Conservation (phyloP, 2,797 vertebrate genomes). For the Rhincodon typus region DNA sequence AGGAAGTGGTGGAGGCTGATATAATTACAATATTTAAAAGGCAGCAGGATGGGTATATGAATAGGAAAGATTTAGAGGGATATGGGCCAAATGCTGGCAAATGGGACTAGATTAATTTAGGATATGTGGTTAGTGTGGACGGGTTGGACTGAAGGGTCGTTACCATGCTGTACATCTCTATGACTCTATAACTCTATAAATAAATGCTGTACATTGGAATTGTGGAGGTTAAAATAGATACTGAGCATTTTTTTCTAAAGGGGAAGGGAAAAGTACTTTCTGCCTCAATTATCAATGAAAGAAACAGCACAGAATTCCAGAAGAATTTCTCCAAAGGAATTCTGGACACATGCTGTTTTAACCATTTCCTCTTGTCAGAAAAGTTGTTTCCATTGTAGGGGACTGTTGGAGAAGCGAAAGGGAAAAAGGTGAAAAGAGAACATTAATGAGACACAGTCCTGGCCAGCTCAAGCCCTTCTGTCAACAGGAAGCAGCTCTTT, state of each 20-base stretch:
- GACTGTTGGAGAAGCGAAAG: background rate
- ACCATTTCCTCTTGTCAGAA: background rate
- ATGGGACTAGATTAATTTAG: too few species aligned
- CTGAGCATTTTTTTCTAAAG: background rate
- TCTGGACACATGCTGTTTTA: background rate
- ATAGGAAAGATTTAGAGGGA: too few species aligned
- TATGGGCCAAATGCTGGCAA: too few species aligned
- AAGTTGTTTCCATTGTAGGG: background rate
- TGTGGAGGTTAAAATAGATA: background rate
- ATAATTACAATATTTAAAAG: too few species aligned
- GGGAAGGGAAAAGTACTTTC: background rate
- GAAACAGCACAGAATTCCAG: background rate
- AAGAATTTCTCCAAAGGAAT: background rate
- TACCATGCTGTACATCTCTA: too few species aligned
- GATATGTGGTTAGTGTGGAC: too few species aligned
- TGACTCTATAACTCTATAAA: background rate
- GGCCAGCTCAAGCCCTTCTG: background rate
- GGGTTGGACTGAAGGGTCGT: too few species aligned
- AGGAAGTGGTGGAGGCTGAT: too few species aligned
- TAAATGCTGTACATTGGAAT: background rate
- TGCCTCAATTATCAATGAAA: background rate
- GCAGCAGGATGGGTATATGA: too few species aligned
- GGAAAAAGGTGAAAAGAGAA: background rate
- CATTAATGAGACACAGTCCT: background rate
- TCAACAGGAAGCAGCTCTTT: constrained; percentile 7